Conservation (phyloP, 1,140 invertebrate genomes). For the Bombus superbus region DNA sequence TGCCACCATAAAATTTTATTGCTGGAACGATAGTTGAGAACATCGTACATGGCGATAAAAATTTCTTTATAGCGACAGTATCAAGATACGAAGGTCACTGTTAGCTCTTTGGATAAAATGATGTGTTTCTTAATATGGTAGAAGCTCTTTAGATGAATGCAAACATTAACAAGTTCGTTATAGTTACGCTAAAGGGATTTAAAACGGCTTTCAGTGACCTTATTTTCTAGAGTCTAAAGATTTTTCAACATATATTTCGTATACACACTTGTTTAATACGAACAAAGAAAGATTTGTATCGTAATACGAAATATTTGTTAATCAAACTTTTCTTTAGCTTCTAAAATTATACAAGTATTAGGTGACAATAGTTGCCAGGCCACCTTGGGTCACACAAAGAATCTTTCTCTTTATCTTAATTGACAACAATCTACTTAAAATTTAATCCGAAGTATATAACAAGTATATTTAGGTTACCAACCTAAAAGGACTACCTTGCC, state of each 20-base stretch:
- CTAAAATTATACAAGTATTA: neutral
- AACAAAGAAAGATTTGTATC: neutral
- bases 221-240: neutral
- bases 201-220: neutral
- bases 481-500: no score
- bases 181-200: neutral
- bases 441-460: neutral
- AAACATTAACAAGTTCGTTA: neutral
- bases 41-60: neutral
- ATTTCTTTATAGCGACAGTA: neutral
- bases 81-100: neutral
- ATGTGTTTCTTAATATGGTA: neutral
- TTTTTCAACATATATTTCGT: neutral
- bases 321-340: no score
- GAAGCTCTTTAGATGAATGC: neutral
- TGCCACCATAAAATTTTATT: slow-evolving; percentile 4
- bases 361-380: neutral
- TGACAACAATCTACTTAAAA: neutral
- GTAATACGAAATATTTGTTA: neutral
- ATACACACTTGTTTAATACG: neutral
- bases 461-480: neutral
- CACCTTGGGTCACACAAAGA: no score
- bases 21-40: neutral
- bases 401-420: neutral
- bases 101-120: neutral